Evolutionary conservation across 2,113 vertebrate species (phyloP).

Genomic region (Festucalex cinctus): DNA sequence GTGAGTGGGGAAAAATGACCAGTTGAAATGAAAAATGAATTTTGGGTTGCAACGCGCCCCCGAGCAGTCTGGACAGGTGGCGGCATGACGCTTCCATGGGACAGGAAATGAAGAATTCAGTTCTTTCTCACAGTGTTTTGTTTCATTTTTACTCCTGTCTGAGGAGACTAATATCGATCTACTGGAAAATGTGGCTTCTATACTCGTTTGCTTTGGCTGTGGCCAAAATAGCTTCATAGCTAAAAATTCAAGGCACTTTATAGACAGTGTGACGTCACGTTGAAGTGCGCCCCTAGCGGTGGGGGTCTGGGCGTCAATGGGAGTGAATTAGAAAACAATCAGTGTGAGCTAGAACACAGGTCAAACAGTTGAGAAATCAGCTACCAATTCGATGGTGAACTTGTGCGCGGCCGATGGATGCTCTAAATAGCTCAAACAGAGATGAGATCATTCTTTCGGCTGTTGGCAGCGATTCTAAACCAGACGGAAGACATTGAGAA

Average conservation of each 20-base stretch:
- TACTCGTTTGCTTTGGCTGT: background rate
- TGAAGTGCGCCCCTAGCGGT: too few species aligned
- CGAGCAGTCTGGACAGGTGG: slow-evolving; percentile 14
- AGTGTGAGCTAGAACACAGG: too few species aligned
- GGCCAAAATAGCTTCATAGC: background rate
- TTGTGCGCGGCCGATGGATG: too few species aligned
- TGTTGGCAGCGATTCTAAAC: too few species aligned
- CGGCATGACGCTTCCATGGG: background rate
- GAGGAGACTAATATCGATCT: background rate
- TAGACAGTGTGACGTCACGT: too few species aligned
- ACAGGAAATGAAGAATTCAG: slow-evolving; percentile 2
- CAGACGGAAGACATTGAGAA: too few species aligned
- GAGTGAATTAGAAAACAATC: too few species aligned
- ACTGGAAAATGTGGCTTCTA: background rate
- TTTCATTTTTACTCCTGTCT: slow-evolving; percentile 2
- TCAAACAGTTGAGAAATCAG: too few species aligned
- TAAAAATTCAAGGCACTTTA: background rate
- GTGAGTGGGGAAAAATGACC: background rate
- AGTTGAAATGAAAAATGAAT: slow-evolving; percentile 12
- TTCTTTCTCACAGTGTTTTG: background rate
- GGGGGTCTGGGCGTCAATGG: too few species aligned
- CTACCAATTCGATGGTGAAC: too few species aligned
- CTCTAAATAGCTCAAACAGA: too few species aligned
- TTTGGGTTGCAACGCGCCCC: background rate
- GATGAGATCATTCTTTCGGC: too few species aligned